These are phyloP conservation scores for Glyphotaelius pellucidus DNA, from an alignment of 2,888 invertebrate genomes.

Conservation along the genomic window DNA sequence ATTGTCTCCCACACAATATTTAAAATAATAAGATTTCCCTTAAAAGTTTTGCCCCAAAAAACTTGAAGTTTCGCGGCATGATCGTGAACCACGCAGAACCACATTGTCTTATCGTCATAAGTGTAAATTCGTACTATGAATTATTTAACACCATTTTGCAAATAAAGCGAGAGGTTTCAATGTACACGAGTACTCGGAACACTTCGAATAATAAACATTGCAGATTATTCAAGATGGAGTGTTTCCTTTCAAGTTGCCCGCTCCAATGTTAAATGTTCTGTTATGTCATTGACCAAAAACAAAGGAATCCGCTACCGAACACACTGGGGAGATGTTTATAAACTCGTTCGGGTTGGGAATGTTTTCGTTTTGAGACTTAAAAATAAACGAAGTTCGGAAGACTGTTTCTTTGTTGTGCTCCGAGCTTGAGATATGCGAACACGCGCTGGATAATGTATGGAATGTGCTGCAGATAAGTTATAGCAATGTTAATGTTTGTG, in stretches of 20 bases:
- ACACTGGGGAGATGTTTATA: not conserved
- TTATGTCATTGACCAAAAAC: slow-evolving; percentile 19
- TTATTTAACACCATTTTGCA: too few species aligned
- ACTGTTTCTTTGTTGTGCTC: not conserved
- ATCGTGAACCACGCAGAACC: too few species aligned
- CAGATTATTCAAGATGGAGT: not conserved
- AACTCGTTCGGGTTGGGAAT: slow-evolving; percentile 10
- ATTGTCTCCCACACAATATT: too few species aligned
- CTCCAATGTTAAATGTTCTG: not conserved
- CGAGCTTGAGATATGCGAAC: not conserved
- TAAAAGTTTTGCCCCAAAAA: too few species aligned
- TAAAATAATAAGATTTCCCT: too few species aligned
- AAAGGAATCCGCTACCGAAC: slow-evolving; percentile 1
- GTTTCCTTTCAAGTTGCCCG: not conserved
- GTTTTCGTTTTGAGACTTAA: not conserved
- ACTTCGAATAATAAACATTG: not conserved
- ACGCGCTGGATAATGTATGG: not conserved
- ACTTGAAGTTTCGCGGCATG: too few species aligned
- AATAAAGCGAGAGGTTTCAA: not conserved
- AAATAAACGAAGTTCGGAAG: slow-evolving; percentile 8
- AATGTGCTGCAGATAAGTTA: not conserved
- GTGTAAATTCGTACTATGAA: too few species aligned
- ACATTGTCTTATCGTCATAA: too few species aligned
- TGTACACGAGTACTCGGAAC: not conserved
- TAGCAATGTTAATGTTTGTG: not conserved